Evolutionary conservation across 2,888 invertebrate genomes (phyloP), one percentile per base, ranked within the genome.

Genomic region (Sialis lutaria): DNA sequence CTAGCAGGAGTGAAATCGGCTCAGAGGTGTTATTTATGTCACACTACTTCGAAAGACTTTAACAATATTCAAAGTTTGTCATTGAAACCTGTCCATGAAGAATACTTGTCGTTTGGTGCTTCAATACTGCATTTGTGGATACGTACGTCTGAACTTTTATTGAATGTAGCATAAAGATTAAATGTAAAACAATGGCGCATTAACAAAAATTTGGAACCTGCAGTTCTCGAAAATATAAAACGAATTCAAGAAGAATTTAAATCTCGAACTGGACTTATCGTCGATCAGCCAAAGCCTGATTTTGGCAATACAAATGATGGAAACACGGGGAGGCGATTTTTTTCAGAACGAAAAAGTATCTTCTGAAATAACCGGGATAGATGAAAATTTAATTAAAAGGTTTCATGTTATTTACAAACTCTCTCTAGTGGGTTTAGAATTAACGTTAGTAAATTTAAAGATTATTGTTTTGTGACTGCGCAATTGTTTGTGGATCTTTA

Each of bases 121-220:
- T 58, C 57, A 37, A 49, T 50, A 34, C 50, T 60, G 33, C 58
- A 60, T 53, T 54, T 56, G 4, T 60, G 58, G 58, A 58, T 57
- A 9, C 51, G 56, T 12, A 56, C 55, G 48, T 58, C 57, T 46
- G 58, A 61, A 48, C 59, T 53, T 49, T 50, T 57, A 5, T 45
- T 60, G 40, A 55, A 60, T 48, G 47, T 58, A 22, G 48, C 56
- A 7, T 60, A 59, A 49, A 56, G 54, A 53, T 33, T 60, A 9
- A 51, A 52, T 10, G 51, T 58, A 31, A 49, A 55, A 46, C 52
- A 57, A 51, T 60, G 59, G 59, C 58, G 59, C 4, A 22, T 22
- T 22, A 22, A 22, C 22, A 22, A 22, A 22, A 22, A 22, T 22
- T 22, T 22, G 22, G 22, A 22, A 22, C 22, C 22, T 22, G 22